A percentile compares a stretch with the other conserved stretches of the same genome.
Conservation (phyloP, 2,113 vertebrate species). For the Polypterus senegalus region DNA sequence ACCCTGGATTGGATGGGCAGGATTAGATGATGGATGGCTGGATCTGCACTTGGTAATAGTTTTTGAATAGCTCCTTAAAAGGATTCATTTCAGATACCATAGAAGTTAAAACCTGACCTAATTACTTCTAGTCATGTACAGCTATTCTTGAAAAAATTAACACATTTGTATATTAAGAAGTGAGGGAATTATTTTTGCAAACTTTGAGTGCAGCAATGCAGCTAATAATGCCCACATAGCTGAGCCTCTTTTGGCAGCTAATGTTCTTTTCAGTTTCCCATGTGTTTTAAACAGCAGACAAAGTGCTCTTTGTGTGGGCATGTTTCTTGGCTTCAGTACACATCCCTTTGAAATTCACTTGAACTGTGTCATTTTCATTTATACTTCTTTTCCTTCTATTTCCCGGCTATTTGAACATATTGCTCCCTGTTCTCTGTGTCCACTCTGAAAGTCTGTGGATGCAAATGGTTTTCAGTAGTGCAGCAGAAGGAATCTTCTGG, state of each 20-base stretch:
- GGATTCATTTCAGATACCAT: too few species aligned
- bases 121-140: background rate
- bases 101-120: background rate
- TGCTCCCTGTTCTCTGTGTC: constrained; percentile 12
- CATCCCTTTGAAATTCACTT: constrained; percentile 45
- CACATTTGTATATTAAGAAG: background rate
- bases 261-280: constrained; percentile 50
- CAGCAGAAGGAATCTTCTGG: background rate
- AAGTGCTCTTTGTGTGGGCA: constrained; percentile 48
- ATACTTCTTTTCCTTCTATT: constrained; percentile 35
- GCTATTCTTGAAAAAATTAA: background rate
- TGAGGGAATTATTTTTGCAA: background rate
- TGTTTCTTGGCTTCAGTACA: constrained; percentile 46
- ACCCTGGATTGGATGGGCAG: too few species aligned
- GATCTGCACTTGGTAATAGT: too few species aligned
- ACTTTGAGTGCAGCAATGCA: constrained; percentile 23
- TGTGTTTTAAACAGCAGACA: constrained; percentile 45
- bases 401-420: constrained; percentile 29
- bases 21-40: too few species aligned
- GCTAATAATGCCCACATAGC: constrained; percentile 33
- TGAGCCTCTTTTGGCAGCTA: constrained; percentile 34
- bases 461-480: background rate
- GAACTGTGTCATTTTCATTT: constrained; percentile 54
- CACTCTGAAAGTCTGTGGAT: background rate
- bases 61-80: too few species aligned